Percentiles rank a stretch among this genome's conserved stretches.
Conservation (phyloP, 2,113 vertebrate genomes). For the Hippocampus mohnikei region DNA sequence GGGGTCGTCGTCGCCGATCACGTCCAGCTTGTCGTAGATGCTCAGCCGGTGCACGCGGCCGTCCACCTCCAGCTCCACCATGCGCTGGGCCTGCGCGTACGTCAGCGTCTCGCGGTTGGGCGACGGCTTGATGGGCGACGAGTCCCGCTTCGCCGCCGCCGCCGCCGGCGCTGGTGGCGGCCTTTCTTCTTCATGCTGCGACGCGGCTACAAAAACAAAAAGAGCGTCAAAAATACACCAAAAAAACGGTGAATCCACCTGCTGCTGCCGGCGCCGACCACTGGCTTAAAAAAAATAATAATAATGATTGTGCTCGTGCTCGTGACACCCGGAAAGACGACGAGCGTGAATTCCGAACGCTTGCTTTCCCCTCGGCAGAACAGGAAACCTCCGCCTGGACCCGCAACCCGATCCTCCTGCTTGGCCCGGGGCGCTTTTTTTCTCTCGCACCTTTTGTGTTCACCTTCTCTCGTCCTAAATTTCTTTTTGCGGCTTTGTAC, state of each 20-base stretch:
- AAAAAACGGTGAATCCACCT: too few species aligned
- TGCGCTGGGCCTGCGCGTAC: constrained; percentile 94
- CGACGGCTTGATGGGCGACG: constrained; percentile 93
- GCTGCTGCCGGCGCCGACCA: too few species aligned
- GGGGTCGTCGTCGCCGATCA: constrained; percentile 89
- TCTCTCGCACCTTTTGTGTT: background rate
- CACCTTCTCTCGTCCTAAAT: background rate
- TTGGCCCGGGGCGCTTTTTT: background rate
- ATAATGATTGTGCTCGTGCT: too few species aligned
- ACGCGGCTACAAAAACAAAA: constrained; percentile 12
- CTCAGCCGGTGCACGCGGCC: constrained; percentile 92
- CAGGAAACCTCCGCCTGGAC: background rate
- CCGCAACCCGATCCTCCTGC: background rate
- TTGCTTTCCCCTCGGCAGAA: background rate
- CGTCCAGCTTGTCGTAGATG: constrained; percentile 91
- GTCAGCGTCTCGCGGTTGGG: constrained; percentile 93
- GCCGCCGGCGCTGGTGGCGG: constrained; percentile 82
- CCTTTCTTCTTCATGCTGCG: constrained; percentile 90
- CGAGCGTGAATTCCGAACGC: background rate
- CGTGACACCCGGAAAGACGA: background rate
- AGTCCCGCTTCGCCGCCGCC: constrained; percentile 76
- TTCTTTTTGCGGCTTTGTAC: background rate
- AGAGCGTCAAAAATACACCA: too few species aligned
- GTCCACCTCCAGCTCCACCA: constrained; percentile 97
- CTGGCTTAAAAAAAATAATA: too few species aligned